These are phyloP conservation scores for Standfussiana lucernea DNA, from an alignment of 2,888 invertebrate genomes.

Conservation along the genomic window DNA sequence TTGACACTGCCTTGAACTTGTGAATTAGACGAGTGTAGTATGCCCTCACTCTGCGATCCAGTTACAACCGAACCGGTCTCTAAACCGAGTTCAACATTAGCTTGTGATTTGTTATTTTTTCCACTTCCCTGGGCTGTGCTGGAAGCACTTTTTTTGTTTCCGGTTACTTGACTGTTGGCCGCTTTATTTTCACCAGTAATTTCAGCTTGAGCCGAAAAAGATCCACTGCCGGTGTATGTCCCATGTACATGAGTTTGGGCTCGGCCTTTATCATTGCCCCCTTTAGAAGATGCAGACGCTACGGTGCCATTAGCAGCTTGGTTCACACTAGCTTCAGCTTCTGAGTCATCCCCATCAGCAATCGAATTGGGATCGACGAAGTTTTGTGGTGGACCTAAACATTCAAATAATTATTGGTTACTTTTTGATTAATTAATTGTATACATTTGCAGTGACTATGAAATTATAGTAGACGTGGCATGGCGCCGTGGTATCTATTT, in stretches of 20 bases:
- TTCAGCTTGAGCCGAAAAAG: slow-evolving; percentile 96
- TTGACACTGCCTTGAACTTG: slow-evolving; percentile 95
- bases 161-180: slow-evolving; percentile 93
- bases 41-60: slow-evolving; percentile 94
- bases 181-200: slow-evolving; percentile 94
- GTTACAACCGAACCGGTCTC: slow-evolving; percentile 94
- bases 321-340: slow-evolving; percentile 92
- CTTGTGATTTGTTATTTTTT: slow-evolving; percentile 94
- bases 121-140: slow-evolving; percentile 94
- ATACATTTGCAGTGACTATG: background rate
- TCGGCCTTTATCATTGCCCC: slow-evolving; percentile 93
- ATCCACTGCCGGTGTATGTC: slow-evolving; percentile 94
- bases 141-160: slow-evolving; percentile 93
- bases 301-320: slow-evolving; percentile 92
- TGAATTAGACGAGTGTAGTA: slow-evolving; percentile 94
- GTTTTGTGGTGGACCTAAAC: slow-evolving; percentile 84
- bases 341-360: slow-evolving; percentile 93
- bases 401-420: slow-evolving; percentile 36
- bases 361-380: slow-evolving; percentile 83
- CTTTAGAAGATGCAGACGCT: slow-evolving; percentile 94
- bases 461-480: background rate
- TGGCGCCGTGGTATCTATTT: background rate
- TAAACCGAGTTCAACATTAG: slow-evolving; percentile 94
- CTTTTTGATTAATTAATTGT: background rate
- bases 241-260: slow-evolving; percentile 96